A percentile compares a stretch with the other conserved stretches of the same genome.
These are phyloP conservation scores for Candoia aspera DNA, from an alignment of 2,113 vertebrate genomes.

Conservation along the genomic window DNA sequence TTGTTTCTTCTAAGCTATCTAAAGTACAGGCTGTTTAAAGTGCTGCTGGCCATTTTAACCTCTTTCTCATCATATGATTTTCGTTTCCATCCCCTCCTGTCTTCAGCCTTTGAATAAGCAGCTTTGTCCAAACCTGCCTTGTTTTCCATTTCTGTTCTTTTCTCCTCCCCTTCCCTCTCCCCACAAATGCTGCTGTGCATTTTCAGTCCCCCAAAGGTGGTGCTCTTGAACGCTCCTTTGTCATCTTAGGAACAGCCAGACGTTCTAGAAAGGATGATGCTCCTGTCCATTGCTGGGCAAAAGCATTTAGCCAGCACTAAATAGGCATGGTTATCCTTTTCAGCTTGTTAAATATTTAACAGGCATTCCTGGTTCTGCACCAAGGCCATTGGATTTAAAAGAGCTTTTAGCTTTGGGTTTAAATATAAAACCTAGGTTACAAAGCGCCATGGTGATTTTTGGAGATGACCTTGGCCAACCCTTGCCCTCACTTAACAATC, in stretches of 20 bases:
- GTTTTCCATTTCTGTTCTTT: constrained; percentile 1
- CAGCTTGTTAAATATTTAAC: not conserved
- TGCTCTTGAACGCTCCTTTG: not conserved
- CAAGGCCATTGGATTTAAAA: not conserved
- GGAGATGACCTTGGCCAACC: not conserved
- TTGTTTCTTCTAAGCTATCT: not conserved
- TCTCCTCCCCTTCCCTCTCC: not conserved
- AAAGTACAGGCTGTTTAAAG: constrained; percentile 11
- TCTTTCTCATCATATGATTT: constrained; percentile 1
- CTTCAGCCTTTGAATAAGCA: not conserved
- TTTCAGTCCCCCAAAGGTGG: not conserved
- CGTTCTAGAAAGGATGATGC: not conserved
- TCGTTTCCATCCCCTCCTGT: not conserved
- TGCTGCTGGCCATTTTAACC: constrained; percentile 11
- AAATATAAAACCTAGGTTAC: not conserved
- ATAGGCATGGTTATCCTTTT: not conserved
- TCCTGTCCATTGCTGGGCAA: not conserved
- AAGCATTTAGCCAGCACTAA: not conserved
- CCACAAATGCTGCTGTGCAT: not conserved
- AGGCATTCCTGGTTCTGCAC: not conserved
- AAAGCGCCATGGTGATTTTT: too few relatives aligned
- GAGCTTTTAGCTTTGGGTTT: not conserved
- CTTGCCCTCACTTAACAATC: too few relatives aligned
- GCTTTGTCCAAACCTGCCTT: constrained; percentile 20
- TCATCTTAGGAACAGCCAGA: not conserved